Evolutionary conservation across 1,140 invertebrate species (phyloP), one percentile per base, ranked within the genome.

Genomic region (Copidosoma floridanum): DNA sequence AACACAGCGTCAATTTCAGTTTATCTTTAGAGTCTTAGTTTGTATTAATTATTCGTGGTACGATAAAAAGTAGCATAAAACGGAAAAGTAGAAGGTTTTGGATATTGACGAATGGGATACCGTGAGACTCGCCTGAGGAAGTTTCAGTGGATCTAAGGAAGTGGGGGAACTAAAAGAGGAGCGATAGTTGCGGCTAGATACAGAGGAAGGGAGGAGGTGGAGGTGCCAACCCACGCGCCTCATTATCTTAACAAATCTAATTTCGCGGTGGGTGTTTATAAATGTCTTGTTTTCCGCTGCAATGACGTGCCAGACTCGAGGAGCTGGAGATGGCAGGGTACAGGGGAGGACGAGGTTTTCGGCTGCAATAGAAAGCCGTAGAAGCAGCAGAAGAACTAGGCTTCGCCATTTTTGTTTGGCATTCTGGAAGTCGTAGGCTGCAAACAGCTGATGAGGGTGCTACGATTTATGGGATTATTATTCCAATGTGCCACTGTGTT

Each of bases 201-300:
- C n/a, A n/a, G n/a, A n/a, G n/a, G n/a, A n/a, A n/a, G n/a, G n/a
- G n/a, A n/a, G n/a, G n/a, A n/a, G n/a, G n/a, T 63, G 67, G 65
- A 68, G 68, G 65, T 67, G 72, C 70, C 73, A 72, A 76, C 71
- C 68, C 70, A 63, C 61, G 69, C 67, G 65, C 67, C 68, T 72
- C 76, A 78, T 80, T 80, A 80, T 80, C 78, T 77, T 79, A 80
- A 79, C 78, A 79, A 80, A 80, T 80, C 78, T 80, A 79, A 80
- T 79, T 75, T 80, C 70, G 71, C 67, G 71, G 71, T 79, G 69
- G 77, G 71, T 78, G 76, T 79, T 79, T 80, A 79, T 78, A 80
- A 80, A 80, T 80, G 77, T 79, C 77, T 80, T 80, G 76, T 78
- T 79, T 79, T 77, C 76, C 68, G 56, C 67, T 55, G 66, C 67